Evolutionary conservation across 1,140 invertebrate species (phyloP).

Genomic region (Charaxes varanes): DNA sequence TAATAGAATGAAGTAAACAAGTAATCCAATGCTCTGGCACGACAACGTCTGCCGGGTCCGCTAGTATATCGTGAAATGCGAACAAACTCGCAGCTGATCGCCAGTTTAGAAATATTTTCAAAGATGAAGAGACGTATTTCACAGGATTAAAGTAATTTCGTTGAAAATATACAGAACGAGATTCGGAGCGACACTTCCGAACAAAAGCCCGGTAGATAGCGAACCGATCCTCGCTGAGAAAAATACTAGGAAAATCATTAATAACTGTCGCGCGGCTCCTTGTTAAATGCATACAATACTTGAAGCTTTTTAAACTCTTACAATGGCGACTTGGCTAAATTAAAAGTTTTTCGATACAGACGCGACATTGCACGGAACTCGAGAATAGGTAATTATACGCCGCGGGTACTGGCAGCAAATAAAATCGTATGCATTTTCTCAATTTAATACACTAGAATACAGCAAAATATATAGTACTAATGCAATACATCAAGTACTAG

Average conservation of each 20-base stretch:
- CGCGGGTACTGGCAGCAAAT: constrained; percentile 23
- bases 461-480: too few species aligned
- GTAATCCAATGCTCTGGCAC: too few species aligned
- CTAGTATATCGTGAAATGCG: too few species aligned
- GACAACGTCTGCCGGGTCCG: too few species aligned
- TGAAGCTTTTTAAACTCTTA: constrained; percentile 69
- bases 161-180: constrained; percentile 16
- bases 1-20: too few species aligned
- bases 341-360: constrained; percentile 71
- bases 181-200: constrained; percentile 28
- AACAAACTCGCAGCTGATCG: too few species aligned
- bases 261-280: constrained; percentile 68
- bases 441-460: too few species aligned
- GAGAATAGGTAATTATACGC: constrained; percentile 61
- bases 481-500: too few species aligned
- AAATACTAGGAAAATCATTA: constrained; percentile 71
- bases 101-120: too few species aligned
- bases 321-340: constrained; percentile 72
- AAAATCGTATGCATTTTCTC: background rate
- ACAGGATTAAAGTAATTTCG: constrained; percentile 7
- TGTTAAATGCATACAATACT: constrained; percentile 74
- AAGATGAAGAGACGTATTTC: background rate
- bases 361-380: constrained; percentile 68
- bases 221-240: constrained; percentile 69
- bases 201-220: constrained; percentile 53